These are phyloP conservation scores for Spodoptera frugiperda DNA, from an alignment of 1,140 invertebrate species.

Conservation along the genomic window DNA sequence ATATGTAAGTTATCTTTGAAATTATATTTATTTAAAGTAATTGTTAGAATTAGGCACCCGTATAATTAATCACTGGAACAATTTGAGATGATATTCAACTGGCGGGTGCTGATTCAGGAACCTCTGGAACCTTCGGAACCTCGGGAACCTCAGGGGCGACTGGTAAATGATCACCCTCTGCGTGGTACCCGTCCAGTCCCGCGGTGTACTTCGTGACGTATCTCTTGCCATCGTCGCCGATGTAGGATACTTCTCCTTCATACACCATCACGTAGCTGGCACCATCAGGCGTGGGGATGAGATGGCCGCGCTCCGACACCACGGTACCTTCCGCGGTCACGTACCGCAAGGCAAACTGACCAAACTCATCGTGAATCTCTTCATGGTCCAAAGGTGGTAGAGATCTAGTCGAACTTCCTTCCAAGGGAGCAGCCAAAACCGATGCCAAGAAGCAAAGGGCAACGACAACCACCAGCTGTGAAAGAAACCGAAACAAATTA, in stretches of 20 bases:
- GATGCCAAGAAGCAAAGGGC: not conserved
- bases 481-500: not conserved
- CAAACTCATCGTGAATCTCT: constrained; percentile 74
- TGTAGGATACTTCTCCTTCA: constrained; percentile 70
- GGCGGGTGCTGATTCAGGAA: too few relatives aligned
- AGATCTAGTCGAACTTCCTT: not conserved
- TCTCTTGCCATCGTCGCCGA: constrained; percentile 70
- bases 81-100: too few relatives aligned
- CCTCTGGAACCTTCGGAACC: not conserved
- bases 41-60: too few relatives aligned
- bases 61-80: too few relatives aligned
- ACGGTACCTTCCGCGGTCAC: constrained; percentile 75
- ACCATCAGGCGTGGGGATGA: constrained; percentile 65
- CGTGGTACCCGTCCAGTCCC: constrained; percentile 72
- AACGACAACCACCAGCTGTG: not conserved
- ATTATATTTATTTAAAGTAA: too few relatives aligned
- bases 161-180: constrained; percentile 58
- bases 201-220: constrained; percentile 73
- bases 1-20: too few relatives aligned
- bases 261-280: constrained; percentile 68
- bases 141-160: constrained; percentile 22
- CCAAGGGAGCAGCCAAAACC: not conserved
- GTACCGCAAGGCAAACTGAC: constrained; percentile 78
- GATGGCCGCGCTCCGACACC: constrained; percentile 69
- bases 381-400: constrained; percentile 65